Conservation (phyloP, 2,113 vertebrate genomes). For the Siniperca knerii region DNA sequence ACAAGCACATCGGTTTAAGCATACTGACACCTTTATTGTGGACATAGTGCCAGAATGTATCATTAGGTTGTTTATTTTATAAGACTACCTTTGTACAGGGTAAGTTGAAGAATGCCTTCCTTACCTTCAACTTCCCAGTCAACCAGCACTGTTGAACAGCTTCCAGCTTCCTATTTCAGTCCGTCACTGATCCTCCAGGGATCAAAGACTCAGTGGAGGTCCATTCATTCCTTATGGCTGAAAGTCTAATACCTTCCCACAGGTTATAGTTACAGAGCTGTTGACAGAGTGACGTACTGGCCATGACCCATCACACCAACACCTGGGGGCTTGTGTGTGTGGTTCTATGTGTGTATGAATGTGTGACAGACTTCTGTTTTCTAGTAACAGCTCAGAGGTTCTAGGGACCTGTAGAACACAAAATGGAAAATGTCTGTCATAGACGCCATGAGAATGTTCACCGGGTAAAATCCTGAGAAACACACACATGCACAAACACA, state of each 20-base stretch:
- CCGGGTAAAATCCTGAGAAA: not conserved
- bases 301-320: conserved; percentile 31
- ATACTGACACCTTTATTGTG: not conserved
- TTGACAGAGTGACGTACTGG: conserved; percentile 25
- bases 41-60: not conserved
- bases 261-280: conserved; percentile 63
- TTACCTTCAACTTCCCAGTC: not conserved
- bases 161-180: conserved; percentile 34
- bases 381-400: not conserved
- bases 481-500: not conserved
- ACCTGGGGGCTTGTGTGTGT: conserved; percentile 20
- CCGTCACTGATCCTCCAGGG: conserved; percentile 14
- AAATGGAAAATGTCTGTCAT: conserved; percentile 35
- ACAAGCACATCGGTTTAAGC: not conserved
- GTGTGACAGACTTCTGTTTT: conserved; percentile 11
- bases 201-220: conserved; percentile 57
- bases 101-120: not conserved
- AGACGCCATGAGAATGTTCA: not conserved
- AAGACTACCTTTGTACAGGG: not conserved
- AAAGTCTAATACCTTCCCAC: conserved; percentile 58
- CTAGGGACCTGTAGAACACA: not conserved
- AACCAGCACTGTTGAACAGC: conserved; percentile 20
- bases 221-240: conserved; percentile 48
- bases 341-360: not conserved
- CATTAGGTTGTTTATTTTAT: not conserved